Evolutionary conservation across 2,888 invertebrate species (phyloP).

Genomic region (Mesorhabditis belari): DNA sequence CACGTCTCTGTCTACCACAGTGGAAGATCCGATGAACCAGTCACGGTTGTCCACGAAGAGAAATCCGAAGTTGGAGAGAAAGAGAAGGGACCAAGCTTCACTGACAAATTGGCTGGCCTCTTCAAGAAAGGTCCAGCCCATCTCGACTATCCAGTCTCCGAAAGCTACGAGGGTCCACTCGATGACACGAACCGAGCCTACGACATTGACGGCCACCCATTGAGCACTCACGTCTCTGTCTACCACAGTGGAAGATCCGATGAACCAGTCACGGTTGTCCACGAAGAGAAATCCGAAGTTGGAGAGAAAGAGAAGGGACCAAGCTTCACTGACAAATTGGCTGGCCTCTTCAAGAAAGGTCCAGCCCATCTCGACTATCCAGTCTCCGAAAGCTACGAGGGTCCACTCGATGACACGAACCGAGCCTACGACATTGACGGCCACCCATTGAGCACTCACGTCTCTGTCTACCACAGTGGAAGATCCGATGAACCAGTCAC

Average conservation of each 20-base stretch:
- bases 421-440: slow-evolving; percentile 11
- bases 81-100: slow-evolving; percentile 13
- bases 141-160: slow-evolving; percentile 21
- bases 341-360: slow-evolving; percentile 13
- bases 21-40: slow-evolving; percentile 17
- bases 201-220: slow-evolving; percentile 21
- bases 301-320: slow-evolving; percentile 7
- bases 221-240: slow-evolving; percentile 18
- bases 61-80: background rate
- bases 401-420: slow-evolving; percentile 17
- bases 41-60: background rate
- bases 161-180: slow-evolving; percentile 10
- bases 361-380: slow-evolving; percentile 29
- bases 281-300: background rate
- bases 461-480: slow-evolving; percentile 16
- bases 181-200: slow-evolving; percentile 9
- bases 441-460: slow-evolving; percentile 10
- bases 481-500: slow-evolving; percentile 8
- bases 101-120: slow-evolving; percentile 18
- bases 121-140: slow-evolving; percentile 23
- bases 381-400: slow-evolving; percentile 18
- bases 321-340: slow-evolving; percentile 16
- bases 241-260: slow-evolving; percentile 12
- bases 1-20: slow-evolving; percentile 24
- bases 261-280: background rate